Base-by-base conservation (phyloP, 2,113 vertebrate species). In the Strix aluco region DNA sequence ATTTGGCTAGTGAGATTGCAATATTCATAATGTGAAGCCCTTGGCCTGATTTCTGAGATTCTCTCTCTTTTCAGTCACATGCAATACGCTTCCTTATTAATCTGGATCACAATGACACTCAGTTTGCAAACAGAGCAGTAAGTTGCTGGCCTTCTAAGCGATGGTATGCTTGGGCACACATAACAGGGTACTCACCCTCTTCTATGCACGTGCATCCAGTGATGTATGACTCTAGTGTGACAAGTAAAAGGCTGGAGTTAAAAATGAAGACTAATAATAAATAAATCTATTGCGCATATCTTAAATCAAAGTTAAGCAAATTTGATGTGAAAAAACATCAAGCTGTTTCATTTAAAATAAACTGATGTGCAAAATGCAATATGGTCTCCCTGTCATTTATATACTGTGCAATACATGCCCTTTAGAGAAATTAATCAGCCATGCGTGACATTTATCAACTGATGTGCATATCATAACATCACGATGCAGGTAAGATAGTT, bases 1-100 rank as follows among this genome's bases (percentile, higher is more conserved):
- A 66, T 90, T 90, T 95, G 79, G 91, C 66, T 91, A 46, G 58
- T 72, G 55, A 85, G 94, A 92, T 90, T 69, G 67, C 59, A 92
- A 25, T 86, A 91, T 71, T 94, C 81, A 66, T 86, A 88, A 62
- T 49, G 47, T 46, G 83, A 77, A 87, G 73, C 40, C 81, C 61
- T 91, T 90, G 74, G 67, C 92, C 89, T 75, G 70, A 25, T 95
- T 84, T 89, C 74, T 77, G 62, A 80, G 71, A 32, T 54, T 59
- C 52, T 73, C 66, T 67, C 78, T 63, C 88, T 80, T 89, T 88
- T 57, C 81, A 73, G 62, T 80, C 62, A 15, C 51, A 72, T 19
- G 67, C 86, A 89, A 86, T 95, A 32, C 52, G 54, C 49, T 94
- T 67, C 86, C 47, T 93, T 91, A 67, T 92, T 94, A 67, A 80